These are phyloP conservation scores for Mechanitis mazaeus DNA, from an alignment of 2,888 invertebrate genomes.

Conservation along the genomic window DNA sequence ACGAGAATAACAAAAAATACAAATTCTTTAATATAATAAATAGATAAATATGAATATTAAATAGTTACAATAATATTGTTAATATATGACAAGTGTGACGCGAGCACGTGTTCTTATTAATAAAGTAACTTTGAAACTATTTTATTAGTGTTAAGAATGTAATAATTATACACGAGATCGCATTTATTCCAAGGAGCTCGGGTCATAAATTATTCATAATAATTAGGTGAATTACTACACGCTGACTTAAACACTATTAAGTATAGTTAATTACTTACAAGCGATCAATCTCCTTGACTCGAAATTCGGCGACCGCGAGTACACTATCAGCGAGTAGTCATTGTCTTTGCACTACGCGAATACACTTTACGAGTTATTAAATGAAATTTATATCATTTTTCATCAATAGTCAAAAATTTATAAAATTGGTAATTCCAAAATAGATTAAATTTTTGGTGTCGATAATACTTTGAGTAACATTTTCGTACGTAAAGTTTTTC, in stretches of 20 bases:
- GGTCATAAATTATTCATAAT: slow-evolving; percentile 34
- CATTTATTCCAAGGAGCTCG: slow-evolving; percentile 37
- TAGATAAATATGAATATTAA: too few species aligned
- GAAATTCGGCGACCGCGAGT: slow-evolving; percentile 33
- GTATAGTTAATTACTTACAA: slow-evolving; percentile 35
- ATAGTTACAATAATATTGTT: too few species aligned
- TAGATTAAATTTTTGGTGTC: background rate
- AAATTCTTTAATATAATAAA: too few species aligned
- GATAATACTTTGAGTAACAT: slow-evolving; percentile 40
- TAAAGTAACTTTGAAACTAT: slow-evolving; percentile 7
- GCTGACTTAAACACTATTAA: slow-evolving; percentile 27
- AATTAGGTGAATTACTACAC: slow-evolving; percentile 32
- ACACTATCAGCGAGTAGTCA: slow-evolving; percentile 29
- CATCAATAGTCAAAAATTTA: background rate
- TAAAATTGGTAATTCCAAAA: background rate
- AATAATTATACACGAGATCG: slow-evolving; percentile 20
- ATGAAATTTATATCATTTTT: slow-evolving; percentile 1
- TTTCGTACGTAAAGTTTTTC: slow-evolving; percentile 38
- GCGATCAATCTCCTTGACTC: slow-evolving; percentile 34
- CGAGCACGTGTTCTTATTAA: too few species aligned
- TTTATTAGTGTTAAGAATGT: slow-evolving; percentile 15
- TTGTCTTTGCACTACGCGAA: slow-evolving; percentile 20
- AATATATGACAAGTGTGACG: too few species aligned
- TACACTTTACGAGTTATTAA: slow-evolving; percentile 15
- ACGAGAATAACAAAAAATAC: too few species aligned